A percentile compares a stretch with the other conserved stretches of the same genome.
phyloP scores from a whole-genome alignment of 2,797 vertebrate genomes.

The Martes flavigula region DNA sequence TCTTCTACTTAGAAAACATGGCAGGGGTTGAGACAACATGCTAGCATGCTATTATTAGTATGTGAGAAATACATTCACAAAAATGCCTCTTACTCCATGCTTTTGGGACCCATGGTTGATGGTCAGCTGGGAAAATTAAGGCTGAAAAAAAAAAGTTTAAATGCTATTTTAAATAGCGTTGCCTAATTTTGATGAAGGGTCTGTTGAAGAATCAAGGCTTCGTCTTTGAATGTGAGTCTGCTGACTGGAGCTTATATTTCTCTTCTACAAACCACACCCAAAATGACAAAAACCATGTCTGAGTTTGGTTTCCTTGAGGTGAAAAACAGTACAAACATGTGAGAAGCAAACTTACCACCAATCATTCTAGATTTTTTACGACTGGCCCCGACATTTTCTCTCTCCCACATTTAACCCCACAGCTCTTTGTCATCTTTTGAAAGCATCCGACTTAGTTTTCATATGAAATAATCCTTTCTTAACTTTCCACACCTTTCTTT shows the following conservation, averaged over 20 bases:
- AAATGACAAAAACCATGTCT: not conserved
- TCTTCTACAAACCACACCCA: not conserved
- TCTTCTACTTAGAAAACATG: not conserved
- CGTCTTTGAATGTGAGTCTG: not conserved
- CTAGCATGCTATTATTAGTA: not conserved
- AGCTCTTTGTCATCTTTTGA: not conserved
- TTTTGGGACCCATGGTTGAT: not conserved
- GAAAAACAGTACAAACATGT: not conserved
- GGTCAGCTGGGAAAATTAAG: conserved; percentile 11
- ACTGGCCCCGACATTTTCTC: not conserved
- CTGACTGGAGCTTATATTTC: not conserved
- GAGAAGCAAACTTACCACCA: not conserved
- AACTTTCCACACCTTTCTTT: not conserved
- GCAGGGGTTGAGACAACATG: not conserved
- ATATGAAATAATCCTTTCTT: not conserved
- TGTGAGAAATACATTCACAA: not conserved
- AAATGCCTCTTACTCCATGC: not conserved
- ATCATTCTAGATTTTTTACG: not conserved
- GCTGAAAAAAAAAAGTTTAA: not conserved
- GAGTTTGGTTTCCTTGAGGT: not conserved
- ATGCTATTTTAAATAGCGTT: not conserved
- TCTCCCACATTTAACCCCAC: not conserved
- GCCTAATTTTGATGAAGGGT: not conserved
- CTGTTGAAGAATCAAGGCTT: not conserved
- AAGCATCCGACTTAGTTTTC: not conserved